Conservation (phyloP, 1,140 invertebrate genomes). For the Magallana ariakensis region DNA sequence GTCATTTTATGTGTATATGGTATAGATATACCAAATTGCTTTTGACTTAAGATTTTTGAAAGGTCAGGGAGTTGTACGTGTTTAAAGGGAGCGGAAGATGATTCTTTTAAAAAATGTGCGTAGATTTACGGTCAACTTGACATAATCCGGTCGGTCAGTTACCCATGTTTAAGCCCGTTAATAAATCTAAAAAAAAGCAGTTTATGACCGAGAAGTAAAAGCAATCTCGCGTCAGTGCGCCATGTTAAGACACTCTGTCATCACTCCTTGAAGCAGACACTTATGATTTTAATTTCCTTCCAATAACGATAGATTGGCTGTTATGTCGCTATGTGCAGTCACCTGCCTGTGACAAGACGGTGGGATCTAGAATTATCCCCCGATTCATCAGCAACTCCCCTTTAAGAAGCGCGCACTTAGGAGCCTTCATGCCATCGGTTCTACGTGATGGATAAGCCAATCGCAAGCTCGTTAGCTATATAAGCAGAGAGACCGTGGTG, state of each 20-base stretch:
- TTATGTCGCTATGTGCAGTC: neutral
- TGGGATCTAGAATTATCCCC: neutral
- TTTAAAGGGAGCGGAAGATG: no score
- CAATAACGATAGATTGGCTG: conserved; percentile 3
- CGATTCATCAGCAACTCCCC: neutral
- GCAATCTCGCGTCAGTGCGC: neutral
- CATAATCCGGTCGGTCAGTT: neutral
- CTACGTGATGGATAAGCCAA: conserved; percentile 30
- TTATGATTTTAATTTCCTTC: conserved; percentile 31
- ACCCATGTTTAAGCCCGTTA: neutral
- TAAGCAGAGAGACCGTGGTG: neutral
- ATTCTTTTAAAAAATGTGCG: neutral
- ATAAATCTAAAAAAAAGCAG: neutral
- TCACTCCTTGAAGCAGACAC: neutral
- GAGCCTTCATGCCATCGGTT: neutral
- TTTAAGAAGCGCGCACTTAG: neutral
- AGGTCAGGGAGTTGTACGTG: no score
- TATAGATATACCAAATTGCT: neutral
- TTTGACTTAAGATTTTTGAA: no score
- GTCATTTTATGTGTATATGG: neutral
- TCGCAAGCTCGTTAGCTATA: conserved; percentile 7
- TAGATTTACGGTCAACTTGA: neutral
- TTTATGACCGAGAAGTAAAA: neutral
- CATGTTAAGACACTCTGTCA: neutral
- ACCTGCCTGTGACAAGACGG: neutral